Evolutionary conservation across 2,888 invertebrate species (phyloP), one percentile per base, ranked within the genome.

Genomic region (Asteroscopus sphinx): DNA sequence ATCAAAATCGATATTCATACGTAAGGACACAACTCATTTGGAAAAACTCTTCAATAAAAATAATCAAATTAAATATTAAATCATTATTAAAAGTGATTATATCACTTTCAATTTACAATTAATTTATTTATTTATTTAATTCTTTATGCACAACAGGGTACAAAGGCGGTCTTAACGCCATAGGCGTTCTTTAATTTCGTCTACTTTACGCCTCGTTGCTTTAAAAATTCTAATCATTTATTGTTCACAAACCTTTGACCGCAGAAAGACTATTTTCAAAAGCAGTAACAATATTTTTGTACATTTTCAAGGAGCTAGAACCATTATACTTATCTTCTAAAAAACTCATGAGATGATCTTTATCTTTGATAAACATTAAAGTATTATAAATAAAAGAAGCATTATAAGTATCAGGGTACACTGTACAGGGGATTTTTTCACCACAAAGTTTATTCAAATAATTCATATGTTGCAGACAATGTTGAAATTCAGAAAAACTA

Each of bases 381-480:
- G 77, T 35, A 42, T 83, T 85, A 57, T 80, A 76, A 0, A 83
- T 64, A 51, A 85, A 81, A 0, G 79, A 79, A 0, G 73, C 73
- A 37, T 83, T 85, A 17, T 75, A 76, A 0, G 77, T 62, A 9
- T 69, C 57, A 21, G 76, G 61, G 42, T 76, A 83, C 0, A 63
- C 32, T 0, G 83, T 82, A 42, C 69, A 47, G 11, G 64, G 58
- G 0, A 75, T 44, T 7, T 44, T 46, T 30, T 68, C 62, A 3
- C 78, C 79, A 33, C 81, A 81, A n/a, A 85, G 33, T 42, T 60
- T 77, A 41, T 82, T 80, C 21, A 85, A 73, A 66, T 80, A 79
- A 60, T 85, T 85, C 69, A 85, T 75, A 55, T 82, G 80, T 44
- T 84, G 80, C 33, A 85, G 55, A 35, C 83, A 82, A 64, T 85